Evolutionary conservation across 1,140 invertebrate species (phyloP), one percentile per base, ranked within the genome.

Genomic region (Saccostrea echinata): DNA sequence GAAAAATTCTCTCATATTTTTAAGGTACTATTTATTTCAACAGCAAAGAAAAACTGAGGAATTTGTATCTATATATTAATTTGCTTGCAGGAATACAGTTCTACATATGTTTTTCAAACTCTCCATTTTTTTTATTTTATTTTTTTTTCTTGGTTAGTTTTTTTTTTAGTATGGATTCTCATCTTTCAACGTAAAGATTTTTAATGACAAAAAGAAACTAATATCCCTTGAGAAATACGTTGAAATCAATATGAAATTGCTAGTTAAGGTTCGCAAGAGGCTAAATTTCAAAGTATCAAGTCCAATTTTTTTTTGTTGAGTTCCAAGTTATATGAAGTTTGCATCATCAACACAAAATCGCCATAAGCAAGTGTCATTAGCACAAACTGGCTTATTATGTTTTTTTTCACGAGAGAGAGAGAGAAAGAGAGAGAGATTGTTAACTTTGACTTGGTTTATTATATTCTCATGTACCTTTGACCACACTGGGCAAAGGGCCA

Each of bases 161-260:
- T 64, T 76, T 30, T 76, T 76, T 76, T 30, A 33, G 68, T 30
- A 76, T 30, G 55, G 55, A 76, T 30, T 76, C 68, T 76, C 24
- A n/a, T 30, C 27, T 30, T 30, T 33, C 68, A 76, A 30, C 16
- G 68, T 76, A 27, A 27, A 30, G 68, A 76, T 24, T 76, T 76
- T 76, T 76, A 76, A 76, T 76, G 68, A 76, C 68, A 76, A 76
- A 76, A 76, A 76, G 68, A 76, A 76, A 76, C 68, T 76, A 76
- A 76, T 76, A 76, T 76, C 24, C 68, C 68, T 76, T 76, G 68
- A 76, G 68, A 76, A 33, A 76, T 76, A 76, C 27, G 24, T 76
- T 76, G 68, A 16, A 76, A 76, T 76, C 68, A 76, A 76, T 76
- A 76, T 27, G 16, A 76, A 76, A 76, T 76, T 76, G 68, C 68